phyloP scores from a whole-genome alignment of 2,888 invertebrate genomes.

The Lasiommata megera region DNA sequence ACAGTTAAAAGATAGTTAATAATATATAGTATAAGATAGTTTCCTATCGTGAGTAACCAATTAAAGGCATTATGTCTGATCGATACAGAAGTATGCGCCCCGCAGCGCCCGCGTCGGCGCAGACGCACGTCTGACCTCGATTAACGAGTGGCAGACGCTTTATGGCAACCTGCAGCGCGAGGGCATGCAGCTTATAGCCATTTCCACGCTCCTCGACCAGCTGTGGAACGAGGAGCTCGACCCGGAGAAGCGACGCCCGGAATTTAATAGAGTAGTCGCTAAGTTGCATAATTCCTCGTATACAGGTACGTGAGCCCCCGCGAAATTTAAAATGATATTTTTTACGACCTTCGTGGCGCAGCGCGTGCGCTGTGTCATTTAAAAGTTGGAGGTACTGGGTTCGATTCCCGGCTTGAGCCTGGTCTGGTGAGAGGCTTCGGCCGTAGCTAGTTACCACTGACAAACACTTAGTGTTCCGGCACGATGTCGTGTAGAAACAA shows the following conservation, averaged over 20 bases:
- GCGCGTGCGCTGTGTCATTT: too few species aligned
- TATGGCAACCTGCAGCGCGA: conserved; percentile 76
- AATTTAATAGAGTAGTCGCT: conserved; percentile 82
- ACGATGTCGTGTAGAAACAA: too few species aligned
- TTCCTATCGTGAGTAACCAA: too few species aligned
- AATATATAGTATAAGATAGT: too few species aligned
- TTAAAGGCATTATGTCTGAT: background rate
- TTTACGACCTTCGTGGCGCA: too few species aligned
- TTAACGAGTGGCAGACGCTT: conserved; percentile 84
- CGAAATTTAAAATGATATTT: too few species aligned
- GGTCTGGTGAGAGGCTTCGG: too few species aligned
- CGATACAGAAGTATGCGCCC: conserved; percentile 52
- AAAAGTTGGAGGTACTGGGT: too few species aligned
- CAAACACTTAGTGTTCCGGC: too few species aligned
- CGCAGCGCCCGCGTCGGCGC: conserved; percentile 84
- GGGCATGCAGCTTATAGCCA: conserved; percentile 77
- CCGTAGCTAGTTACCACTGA: too few species aligned
- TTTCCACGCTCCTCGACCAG: conserved; percentile 88
- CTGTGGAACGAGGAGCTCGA: conserved; percentile 85
- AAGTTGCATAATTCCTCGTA: conserved; percentile 82
- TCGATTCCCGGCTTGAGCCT: too few species aligned
- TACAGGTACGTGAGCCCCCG: conserved; percentile 64
- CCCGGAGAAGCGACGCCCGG: conserved; percentile 69
- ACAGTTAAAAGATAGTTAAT: too few species aligned
- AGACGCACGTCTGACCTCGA: conserved; percentile 87